Base-by-base conservation (phyloP, 2,888 invertebrate species). In the Tethea ocularis region DNA sequence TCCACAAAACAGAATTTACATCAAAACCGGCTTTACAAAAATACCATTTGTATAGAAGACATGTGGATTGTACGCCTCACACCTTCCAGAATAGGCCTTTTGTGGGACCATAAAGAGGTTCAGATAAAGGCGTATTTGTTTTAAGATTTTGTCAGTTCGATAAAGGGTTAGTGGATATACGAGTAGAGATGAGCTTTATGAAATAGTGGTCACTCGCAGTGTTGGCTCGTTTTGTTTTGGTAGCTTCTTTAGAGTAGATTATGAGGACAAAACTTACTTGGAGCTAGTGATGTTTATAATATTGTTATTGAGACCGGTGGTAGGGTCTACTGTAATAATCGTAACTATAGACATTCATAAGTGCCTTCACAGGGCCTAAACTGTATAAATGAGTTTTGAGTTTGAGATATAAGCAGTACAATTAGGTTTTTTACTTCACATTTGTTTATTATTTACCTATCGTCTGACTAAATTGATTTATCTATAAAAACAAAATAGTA, bases 61-160 rank as follows among this genome's bases (percentile, higher is more conserved):
- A 62, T 57, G 61, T 58, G 62, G 66, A 69, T 64, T 65, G 64
- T 66, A 63, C 11, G 59, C 53, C 78, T 82, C 83, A 83, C 84
- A 83, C 84, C 83, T 83, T 61, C 75, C 70, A 74, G 74, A 82
- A 78, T 75, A 67, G 41, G 72, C 52, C 71, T 69, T 74, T 83
- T 83, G 82, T 83, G 69, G 52, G 46, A 24, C 36, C 68, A 81
- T 71, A 80, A 83, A 72, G 71, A 68, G 59, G 71, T 57, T 62
- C 58, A 75, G 73, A 82, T 80, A 80, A 83, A 82, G 77, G 52
- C 61, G 17, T 61, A 63, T 70, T 74, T 74, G 68, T 74, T 60
- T 61, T 67, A 62, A 69, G 67, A 69, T 71, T 66, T 61, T 66
- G 71, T 69, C 68, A 65, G 66, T 36, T 63, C 61, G 71, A 72